Evolutionary conservation across 2,888 invertebrate genomes (phyloP), one percentile per base, ranked within the genome.

Genomic region (Aporophyla lueneburgensis): DNA sequence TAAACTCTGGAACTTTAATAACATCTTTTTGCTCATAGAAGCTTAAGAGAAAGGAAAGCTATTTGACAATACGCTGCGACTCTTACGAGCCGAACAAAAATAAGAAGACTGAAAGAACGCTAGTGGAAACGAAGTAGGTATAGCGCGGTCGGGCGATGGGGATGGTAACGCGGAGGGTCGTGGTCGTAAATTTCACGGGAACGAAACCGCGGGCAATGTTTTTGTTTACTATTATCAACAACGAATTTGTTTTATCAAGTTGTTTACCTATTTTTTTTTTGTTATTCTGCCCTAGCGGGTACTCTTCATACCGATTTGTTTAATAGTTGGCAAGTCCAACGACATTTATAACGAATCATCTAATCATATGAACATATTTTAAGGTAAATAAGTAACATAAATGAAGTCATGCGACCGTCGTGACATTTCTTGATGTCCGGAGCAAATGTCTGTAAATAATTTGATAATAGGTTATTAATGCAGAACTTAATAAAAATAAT

Each of bases 381-480:
- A 19, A 19, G n/a, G 12, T 46, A 24, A 9, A 14, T 33, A 46
- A 10, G 16, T 71, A 53, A 10, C 27, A 10, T 46, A 43, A 27
- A 14, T 9, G 49, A 71, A n/a, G n/a, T 51, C 49, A 19, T 61
- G 51, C 24, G 24, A 72, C 21, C 9, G 2, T 16, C 24, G 40
- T 59, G 40, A 74, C 40, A 74, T 59, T 74, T 73, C 56, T 59
- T 40, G 9, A 10, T 43, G 43, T 68, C 58, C 4, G 19, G 9
- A 27, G 24, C 24, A 10, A 72, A 72, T 33, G 19, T 1, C 9
- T 51, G 70, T 53, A 69, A 53, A 53, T 71, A 70, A 24, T 54
- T 73, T 49, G 40, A 74, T 27, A 9, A 46, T 40, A 27, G 62
- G n/a, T 40, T 16, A n/a, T 43, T 43, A 63, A 63, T 43, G 16